phyloP scores from a whole-genome alignment of 2,113 vertebrate species.

The Hypanus sabinus region DNA sequence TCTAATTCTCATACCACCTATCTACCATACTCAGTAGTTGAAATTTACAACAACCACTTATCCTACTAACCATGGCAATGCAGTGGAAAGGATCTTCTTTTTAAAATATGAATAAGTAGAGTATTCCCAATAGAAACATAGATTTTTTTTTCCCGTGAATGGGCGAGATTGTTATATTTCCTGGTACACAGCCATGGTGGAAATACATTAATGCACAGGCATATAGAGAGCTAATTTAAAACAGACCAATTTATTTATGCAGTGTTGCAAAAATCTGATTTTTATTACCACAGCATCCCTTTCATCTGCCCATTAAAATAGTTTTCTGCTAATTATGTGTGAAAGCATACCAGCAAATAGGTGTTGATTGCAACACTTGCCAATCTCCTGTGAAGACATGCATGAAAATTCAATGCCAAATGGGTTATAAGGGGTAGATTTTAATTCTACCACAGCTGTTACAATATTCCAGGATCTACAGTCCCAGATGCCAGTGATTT shows the following conservation, averaged over 20 bases:
- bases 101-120: neutral
- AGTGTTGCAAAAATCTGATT: neutral
- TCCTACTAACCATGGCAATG: too few species aligned
- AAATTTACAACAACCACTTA: too few species aligned
- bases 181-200: neutral
- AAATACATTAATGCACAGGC: neutral
- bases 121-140: neutral
- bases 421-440: neutral
- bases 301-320: neutral
- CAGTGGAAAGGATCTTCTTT: neutral
- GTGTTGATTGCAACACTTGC: neutral
- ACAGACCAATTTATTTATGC: neutral
- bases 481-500: neutral
- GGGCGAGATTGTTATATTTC: neutral
- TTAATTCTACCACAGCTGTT: neutral
- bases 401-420: neutral
- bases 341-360: neutral
- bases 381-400: neutral
- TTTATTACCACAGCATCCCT: neutral
- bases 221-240: neutral
- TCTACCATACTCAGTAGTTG: too few species aligned
- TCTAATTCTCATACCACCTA: too few species aligned
- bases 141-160: neutral
- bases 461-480: neutral
- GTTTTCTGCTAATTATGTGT: neutral